These are phyloP conservation scores for Drosophila planitibia DNA, from an alignment of 2,888 invertebrate genomes.

Conservation along the genomic window DNA sequence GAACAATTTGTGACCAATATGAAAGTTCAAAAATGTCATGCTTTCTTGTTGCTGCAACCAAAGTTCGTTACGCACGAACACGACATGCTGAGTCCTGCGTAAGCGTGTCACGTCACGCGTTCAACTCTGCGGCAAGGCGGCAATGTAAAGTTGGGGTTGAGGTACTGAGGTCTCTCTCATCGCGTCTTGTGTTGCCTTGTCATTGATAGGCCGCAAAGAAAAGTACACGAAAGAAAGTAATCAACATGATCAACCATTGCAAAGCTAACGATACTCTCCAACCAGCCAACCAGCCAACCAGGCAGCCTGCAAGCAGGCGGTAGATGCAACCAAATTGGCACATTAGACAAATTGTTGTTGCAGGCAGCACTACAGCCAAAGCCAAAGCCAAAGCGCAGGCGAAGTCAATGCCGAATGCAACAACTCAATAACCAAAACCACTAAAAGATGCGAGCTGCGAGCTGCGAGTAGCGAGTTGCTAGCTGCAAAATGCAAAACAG, in stretches of 20 bases:
- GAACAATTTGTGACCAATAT: neutral
- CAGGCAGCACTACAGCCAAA: constrained; percentile 37
- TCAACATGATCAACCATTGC: constrained; percentile 55
- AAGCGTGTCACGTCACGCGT: constrained; percentile 9
- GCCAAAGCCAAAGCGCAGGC: constrained; percentile 16
- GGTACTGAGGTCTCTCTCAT: constrained; percentile 3
- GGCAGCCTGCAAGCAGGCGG: constrained; percentile 36
- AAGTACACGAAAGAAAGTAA: constrained; percentile 58
- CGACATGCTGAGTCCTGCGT: neutral
- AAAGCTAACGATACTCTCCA: constrained; percentile 58
- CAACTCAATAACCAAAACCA: constrained; percentile 71
- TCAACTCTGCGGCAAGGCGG: constrained; percentile 3
- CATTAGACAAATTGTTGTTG: constrained; percentile 82
- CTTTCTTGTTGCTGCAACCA: neutral
- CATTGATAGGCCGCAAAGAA: constrained; percentile 70
- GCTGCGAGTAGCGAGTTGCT: constrained; percentile 11
- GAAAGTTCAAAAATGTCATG: neutral
- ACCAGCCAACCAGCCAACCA: constrained; percentile 22
- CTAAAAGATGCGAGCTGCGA: constrained; percentile 16
- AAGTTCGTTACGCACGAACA: neutral
- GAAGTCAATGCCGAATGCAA: constrained; percentile 19
- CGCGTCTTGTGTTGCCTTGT: constrained; percentile 64
- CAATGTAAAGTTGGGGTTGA: constrained; percentile 1
- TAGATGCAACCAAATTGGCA: constrained; percentile 75
- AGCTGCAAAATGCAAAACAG: constrained; percentile 41